phyloP scores from a whole-genome alignment of 2,113 vertebrate species.

The Aythya baeri region DNA sequence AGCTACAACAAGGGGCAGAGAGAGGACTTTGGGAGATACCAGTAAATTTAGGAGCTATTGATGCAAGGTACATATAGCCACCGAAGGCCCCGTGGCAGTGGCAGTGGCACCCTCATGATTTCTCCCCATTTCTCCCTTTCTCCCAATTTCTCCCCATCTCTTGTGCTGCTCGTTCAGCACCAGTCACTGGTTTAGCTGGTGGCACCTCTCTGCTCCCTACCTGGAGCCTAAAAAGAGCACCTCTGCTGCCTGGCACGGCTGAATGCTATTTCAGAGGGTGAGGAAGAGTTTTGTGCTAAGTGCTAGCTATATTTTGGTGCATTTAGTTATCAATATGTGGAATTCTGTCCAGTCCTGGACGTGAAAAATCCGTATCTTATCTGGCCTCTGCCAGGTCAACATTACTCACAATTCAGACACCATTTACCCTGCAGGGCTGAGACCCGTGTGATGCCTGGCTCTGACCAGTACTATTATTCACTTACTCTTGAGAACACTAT shows the following conservation, averaged over 20 bases:
- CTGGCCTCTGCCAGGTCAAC: slow-evolving; percentile 67
- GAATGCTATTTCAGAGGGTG: neutral
- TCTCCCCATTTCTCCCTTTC: neutral
- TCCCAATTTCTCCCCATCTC: neutral
- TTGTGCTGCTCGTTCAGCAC: neutral
- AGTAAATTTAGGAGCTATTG: neutral
- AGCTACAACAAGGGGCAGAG: accelerated
- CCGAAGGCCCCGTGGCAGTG: neutral
- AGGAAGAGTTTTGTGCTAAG: slow-evolving; percentile 12
- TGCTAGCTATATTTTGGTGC: neutral
- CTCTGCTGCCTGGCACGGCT: neutral
- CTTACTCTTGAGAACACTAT: slow-evolving; percentile 61
- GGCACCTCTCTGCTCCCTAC: neutral
- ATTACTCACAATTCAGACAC: slow-evolving; percentile 72
- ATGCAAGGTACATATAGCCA: neutral
- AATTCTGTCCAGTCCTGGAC: slow-evolving; percentile 50
- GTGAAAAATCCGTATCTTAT: slow-evolving; percentile 66
- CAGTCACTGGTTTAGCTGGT: neutral
- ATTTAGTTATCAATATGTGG: slow-evolving; percentile 57
- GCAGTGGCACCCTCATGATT: neutral
- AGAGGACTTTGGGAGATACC: neutral
- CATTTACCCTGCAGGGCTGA: slow-evolving; percentile 71
- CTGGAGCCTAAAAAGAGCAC: neutral
- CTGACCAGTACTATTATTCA: slow-evolving; percentile 74
- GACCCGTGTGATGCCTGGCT: slow-evolving; percentile 68